Conservation (phyloP, 2,888 invertebrate genomes). For the Erebia palarica region DNA sequence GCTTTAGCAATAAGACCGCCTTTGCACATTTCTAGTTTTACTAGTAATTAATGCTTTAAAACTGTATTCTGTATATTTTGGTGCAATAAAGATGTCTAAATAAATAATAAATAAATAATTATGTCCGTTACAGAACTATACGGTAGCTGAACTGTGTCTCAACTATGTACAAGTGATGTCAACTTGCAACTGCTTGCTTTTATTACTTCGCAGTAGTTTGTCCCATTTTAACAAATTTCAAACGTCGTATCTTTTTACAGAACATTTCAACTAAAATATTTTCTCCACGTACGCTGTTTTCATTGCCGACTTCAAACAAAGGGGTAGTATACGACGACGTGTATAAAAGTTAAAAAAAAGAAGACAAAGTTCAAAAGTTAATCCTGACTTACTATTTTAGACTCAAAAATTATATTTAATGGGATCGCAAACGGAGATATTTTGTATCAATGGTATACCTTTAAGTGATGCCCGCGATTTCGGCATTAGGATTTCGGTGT, state of each 20-base stretch:
- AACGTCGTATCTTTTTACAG: conserved; percentile 32
- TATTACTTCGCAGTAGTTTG: conserved; percentile 48
- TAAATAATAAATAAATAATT: no score
- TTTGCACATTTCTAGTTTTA: no score
- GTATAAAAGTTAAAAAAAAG: background rate
- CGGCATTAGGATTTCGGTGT: no score
- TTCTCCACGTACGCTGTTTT: conserved; percentile 15
- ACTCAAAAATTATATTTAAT: no score
- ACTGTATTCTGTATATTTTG: no score
- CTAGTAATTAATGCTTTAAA: no score
- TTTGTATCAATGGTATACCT: no score
- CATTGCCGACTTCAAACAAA: conserved; percentile 14
- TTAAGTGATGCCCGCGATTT: no score
- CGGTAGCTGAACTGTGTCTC: conserved; percentile 30
- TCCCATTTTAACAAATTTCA: conserved; percentile 21
- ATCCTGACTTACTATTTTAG: no score
- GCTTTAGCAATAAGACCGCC: no score
- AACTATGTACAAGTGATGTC: conserved; percentile 54
- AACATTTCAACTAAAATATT: conserved; percentile 35
- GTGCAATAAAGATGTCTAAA: no score
- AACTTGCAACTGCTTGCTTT: conserved; percentile 50
- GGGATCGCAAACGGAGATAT: no score
- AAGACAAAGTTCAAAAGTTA: conserved; percentile 24
- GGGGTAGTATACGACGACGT: conserved; percentile 14
- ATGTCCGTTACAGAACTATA: background rate